A percentile compares a stretch with the other conserved stretches of the same genome.
phyloP scores from a whole-genome alignment of 2,113 vertebrate genomes.

The Heliornis fulica region DNA sequence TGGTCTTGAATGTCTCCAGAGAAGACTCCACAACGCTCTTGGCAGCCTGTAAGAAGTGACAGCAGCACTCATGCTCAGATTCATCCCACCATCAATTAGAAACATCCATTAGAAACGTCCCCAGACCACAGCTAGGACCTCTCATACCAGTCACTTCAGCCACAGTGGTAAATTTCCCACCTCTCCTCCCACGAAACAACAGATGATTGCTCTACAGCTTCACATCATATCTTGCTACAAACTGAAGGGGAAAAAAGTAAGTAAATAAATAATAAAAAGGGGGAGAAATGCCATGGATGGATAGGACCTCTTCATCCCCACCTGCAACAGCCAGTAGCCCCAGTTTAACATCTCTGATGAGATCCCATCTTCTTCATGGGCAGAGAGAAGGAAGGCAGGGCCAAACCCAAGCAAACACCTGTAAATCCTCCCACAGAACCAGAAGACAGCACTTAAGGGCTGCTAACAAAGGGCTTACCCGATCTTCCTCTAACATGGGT shows the following conservation, averaged over 20 bases:
- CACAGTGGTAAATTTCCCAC: not conserved
- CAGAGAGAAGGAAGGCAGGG: not conserved
- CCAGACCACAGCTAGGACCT: not conserved
- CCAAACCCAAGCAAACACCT: not conserved
- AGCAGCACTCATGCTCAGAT: not conserved
- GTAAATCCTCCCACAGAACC: not conserved
- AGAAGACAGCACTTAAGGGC: not conserved
- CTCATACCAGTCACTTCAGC: not conserved
- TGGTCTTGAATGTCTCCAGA: too few species aligned
- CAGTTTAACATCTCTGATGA: not conserved
- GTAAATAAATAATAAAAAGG: too few species aligned
- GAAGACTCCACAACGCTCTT: too few species aligned
- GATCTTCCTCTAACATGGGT: not conserved
- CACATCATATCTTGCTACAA: not conserved
- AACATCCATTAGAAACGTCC: not conserved
- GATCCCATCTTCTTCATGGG: rapidly evolving
- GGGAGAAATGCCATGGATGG: not conserved
- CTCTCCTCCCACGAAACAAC: not conserved
- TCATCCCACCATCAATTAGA: not conserved
- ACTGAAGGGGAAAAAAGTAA: not conserved
- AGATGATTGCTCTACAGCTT: rapidly evolving
- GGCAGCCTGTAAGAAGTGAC: too few species aligned
- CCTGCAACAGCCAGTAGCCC: not conserved
- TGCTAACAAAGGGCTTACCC: not conserved
- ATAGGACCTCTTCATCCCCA: not conserved